Conservation (phyloP, 2,888 invertebrate species). For the Lingula anatina region DNA sequence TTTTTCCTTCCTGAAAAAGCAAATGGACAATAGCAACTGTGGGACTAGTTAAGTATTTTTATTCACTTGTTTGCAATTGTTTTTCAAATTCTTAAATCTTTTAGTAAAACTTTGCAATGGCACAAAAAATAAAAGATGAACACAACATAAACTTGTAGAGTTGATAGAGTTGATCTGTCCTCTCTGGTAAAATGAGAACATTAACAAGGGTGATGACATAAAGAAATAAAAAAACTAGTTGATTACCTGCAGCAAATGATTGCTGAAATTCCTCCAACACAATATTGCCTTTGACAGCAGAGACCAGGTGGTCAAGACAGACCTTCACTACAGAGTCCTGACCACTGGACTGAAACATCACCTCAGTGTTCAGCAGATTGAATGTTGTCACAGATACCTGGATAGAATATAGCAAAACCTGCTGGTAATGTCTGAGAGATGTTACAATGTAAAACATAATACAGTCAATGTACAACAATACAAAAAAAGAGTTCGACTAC, state of each 20-base stretch:
- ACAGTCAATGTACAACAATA: not conserved
- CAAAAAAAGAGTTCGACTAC: not conserved
- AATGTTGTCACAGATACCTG: constrained; percentile 60
- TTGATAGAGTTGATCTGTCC: too few species aligned
- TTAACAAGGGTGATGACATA: not conserved
- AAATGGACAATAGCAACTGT: too few species aligned
- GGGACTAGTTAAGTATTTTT: too few species aligned
- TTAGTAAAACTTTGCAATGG: too few species aligned
- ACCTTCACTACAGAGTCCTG: constrained; percentile 64
- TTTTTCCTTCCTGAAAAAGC: too few species aligned
- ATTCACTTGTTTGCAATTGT: too few species aligned
- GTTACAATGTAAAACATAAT: not conserved
- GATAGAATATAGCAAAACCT: constrained; percentile 12
- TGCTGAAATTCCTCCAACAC: constrained; percentile 95
- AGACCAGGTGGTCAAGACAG: constrained; percentile 67
- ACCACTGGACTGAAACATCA: constrained; percentile 67
- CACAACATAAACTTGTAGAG: too few species aligned
- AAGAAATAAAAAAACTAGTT: constrained; percentile 3
- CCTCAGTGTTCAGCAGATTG: constrained; percentile 71
- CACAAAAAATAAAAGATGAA: too few species aligned
- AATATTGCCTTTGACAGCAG: constrained; percentile 80
- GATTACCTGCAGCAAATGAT: constrained; percentile 22
- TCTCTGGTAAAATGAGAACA: too few species aligned
- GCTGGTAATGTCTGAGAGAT: constrained; percentile 62
- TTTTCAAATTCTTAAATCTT: too few species aligned